A percentile compares a stretch with the other conserved stretches of the same genome.
These are phyloP conservation scores for Heteromormyrus szaboi DNA, from an alignment of 2,797 vertebrate genomes.

Conservation along the genomic window DNA sequence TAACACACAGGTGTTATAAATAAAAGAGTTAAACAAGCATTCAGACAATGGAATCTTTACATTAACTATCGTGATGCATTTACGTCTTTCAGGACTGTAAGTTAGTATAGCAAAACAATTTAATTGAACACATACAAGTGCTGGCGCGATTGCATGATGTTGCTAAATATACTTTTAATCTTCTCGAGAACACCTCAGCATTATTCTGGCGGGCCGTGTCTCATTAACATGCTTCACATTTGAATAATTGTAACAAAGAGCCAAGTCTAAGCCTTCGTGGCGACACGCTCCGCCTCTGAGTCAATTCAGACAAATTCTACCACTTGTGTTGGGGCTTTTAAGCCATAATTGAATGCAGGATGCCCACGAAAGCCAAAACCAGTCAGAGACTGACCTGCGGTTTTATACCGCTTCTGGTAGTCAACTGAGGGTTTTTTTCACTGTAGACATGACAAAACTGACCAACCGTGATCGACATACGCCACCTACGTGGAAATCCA, in stretches of 20 bases:
- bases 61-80: constrained; percentile 37
- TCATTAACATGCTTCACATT: constrained; percentile 37
- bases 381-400: constrained; percentile 78
- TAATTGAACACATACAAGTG: neutral
- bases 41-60: constrained; percentile 49
- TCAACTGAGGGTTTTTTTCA: constrained; percentile 69
- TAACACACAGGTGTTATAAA: constrained; percentile 36
- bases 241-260: constrained; percentile 57
- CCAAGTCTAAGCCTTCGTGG: constrained; percentile 69
- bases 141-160: neutral
- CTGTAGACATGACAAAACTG: constrained; percentile 71
- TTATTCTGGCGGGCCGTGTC: constrained; percentile 23
- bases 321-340: constrained; percentile 80
- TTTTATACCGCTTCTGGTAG: constrained; percentile 85
- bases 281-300: constrained; percentile 80
- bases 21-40: constrained; percentile 56
- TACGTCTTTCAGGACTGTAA: neutral
- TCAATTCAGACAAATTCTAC: constrained; percentile 84
- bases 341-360: constrained; percentile 83
- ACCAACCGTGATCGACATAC: constrained; percentile 63
- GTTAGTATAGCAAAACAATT: constrained; percentile 10
- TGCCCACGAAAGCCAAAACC: constrained; percentile 76
- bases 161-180: constrained; percentile 1
- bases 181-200: neutral
- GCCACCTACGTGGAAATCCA: constrained; percentile 61